phyloP scores from a whole-genome alignment of 2,797 vertebrate species.

The Sebastes matsubarae region DNA sequence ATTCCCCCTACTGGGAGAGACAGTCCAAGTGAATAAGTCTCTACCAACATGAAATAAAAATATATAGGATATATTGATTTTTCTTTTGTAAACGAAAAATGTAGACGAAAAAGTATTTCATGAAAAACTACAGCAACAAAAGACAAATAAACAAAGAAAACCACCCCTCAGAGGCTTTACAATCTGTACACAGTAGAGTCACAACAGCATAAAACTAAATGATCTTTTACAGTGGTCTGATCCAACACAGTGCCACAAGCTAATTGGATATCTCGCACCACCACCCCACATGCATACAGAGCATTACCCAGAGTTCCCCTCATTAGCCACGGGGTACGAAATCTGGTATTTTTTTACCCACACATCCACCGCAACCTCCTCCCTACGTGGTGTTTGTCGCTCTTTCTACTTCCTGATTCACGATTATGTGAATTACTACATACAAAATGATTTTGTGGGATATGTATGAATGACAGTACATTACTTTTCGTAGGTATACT shows the following conservation, averaged over 20 bases:
- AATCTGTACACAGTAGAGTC: background rate
- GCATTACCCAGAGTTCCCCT: background rate
- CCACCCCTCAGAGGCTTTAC: too few relatives aligned
- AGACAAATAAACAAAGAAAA: too few relatives aligned
- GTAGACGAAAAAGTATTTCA: background rate
- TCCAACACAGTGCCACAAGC: background rate
- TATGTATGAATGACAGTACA: too few relatives aligned
- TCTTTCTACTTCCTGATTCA: too few relatives aligned
- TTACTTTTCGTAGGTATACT: too few relatives aligned
- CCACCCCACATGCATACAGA: background rate
- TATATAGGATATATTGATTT: background rate
- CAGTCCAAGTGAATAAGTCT: background rate
- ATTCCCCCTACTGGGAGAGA: conserved; percentile 2
- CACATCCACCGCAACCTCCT: too few relatives aligned
- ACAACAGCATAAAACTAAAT: background rate
- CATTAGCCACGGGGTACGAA: background rate
- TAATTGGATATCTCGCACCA: background rate
- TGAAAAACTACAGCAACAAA: background rate
- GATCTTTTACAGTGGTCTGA: background rate
- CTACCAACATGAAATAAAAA: background rate
- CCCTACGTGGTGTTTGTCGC: too few relatives aligned
- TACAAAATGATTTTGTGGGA: too few relatives aligned
- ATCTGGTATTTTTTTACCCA: too few relatives aligned
- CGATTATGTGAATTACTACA: too few relatives aligned
- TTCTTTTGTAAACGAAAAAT: background rate